phyloP scores from a whole-genome alignment of 2,888 invertebrate genomes.

The Meandrusa payeni region DNA sequence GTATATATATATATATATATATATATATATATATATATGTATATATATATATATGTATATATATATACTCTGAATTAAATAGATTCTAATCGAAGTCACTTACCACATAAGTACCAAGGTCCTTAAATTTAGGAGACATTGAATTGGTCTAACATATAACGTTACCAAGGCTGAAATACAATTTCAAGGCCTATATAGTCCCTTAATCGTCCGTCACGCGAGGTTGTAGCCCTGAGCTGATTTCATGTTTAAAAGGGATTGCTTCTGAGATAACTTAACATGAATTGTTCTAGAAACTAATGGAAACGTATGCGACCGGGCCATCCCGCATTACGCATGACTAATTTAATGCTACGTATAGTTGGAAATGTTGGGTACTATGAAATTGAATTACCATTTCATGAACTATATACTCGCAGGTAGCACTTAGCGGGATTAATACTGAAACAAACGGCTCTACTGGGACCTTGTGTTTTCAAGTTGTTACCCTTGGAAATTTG shows the following conservation, averaged over 20 bases:
- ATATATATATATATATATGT: too few species aligned
- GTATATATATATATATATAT: too few species aligned
- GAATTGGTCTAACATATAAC: conserved; percentile 2
- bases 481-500: too few species aligned
- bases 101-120: too few species aligned
- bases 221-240: conserved; percentile 14
- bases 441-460: conserved; percentile 23
- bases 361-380: conserved; percentile 37
- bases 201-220: conserved; percentile 11
- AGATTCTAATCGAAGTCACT: too few species aligned
- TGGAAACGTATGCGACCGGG: conserved; percentile 19
- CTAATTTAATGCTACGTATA: conserved; percentile 30
- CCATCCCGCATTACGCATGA: conserved; percentile 11
- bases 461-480: too few species aligned
- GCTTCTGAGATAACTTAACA: conserved; percentile 5
- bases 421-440: conserved; percentile 50
- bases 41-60: too few species aligned
- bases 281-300: conserved; percentile 24
- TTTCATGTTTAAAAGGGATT: conserved; percentile 10
- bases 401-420: conserved; percentile 29
- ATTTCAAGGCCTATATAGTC: conserved; percentile 16
- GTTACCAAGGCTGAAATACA: conserved; percentile 1
- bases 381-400: conserved; percentile 40
- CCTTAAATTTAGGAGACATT: conserved; percentile 2
- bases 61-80: too few species aligned